Evolutionary conservation across 2,797 vertebrate species (phyloP), one percentile per base, ranked within the genome.

Genomic region (Melanotaenia pygmaea): DNA sequence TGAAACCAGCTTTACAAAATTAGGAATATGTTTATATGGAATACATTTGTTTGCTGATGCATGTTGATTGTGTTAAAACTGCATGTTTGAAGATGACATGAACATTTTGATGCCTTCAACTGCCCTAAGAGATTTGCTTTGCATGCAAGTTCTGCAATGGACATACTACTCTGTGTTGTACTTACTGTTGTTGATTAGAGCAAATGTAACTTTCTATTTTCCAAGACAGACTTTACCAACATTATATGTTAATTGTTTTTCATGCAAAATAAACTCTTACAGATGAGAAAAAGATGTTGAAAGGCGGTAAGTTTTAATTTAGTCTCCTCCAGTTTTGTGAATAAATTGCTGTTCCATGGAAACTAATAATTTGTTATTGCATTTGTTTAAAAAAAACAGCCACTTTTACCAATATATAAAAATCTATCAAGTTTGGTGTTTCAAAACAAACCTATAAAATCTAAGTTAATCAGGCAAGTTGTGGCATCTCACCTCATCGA

Each of bases 61-160:
- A 90, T 91, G 89, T 34, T 45, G 50, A 74, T 80, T 80, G 64
- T 74, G 74, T 74, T 82, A 16, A 72, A 77, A 66, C 38, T 79
- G 87, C 88, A 89, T 84, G 57, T 77, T 80, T 59, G 61, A 80
- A 73, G 74, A 74, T 70, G 30, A 81, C 56, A 24, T 60, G 54
- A 54, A 81, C 54, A 64, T 86, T 53, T 69, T 16, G 59, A 91
- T 86, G 84, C 86, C 90, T 92, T 87, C 58, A 67, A 84, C 70
- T 81, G 88, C 85, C 91, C 73, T 51, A 81, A 76, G 88, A 91
- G 88, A 91, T 92, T 91, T 80, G 76, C 78, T 84, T 87, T 90
- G 91, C 88, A 91, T 91, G 86, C 77, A 65, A 60, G 37, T 59
- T 26, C 72, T 75, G 43, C 59, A 43, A 63, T 0, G 12, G 32